A percentile compares a stretch with the other conserved stretches of the same genome.
These are phyloP conservation scores for Catocala fraxini DNA, from an alignment of 2,888 invertebrate species.

Conservation along the genomic window DNA sequence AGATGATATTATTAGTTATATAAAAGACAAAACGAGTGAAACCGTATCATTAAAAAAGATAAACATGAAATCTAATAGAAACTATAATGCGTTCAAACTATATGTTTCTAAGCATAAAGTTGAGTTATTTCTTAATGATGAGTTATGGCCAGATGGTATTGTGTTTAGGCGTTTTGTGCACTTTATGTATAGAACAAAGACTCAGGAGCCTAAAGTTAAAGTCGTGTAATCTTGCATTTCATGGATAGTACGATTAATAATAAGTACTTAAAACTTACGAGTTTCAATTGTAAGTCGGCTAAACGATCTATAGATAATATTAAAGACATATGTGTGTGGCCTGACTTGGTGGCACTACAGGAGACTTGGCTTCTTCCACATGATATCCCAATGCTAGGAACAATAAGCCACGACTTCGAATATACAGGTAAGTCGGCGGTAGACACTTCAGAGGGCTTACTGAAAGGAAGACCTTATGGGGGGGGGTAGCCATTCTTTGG, in stretches of 20 bases:
- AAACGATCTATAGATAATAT: too few species aligned
- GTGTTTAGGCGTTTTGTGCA: conserved; percentile 12
- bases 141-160: conserved; percentile 15
- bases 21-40: conserved; percentile 15
- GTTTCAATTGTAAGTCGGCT: neutral
- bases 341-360: conserved; percentile 5
- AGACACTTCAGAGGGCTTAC: conserved; percentile 10
- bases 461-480: conserved; percentile 14
- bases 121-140: conserved; percentile 8
- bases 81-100: conserved; percentile 9
- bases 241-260: neutral
- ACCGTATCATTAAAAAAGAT: conserved; percentile 9
- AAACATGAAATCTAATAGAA: conserved; percentile 4
- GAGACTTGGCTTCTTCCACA: conserved; percentile 10
- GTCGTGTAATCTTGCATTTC: neutral
- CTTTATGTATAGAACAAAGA: conserved; percentile 9
- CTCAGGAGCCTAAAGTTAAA: conserved; percentile 1
- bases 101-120: conserved; percentile 8
- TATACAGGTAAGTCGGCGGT: conserved; percentile 10
- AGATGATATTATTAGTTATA: conserved; percentile 15
- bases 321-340: conserved; percentile 1
- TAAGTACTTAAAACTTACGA: neutral
- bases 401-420: conserved; percentile 2
- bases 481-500: too few species aligned
- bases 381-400: conserved; percentile 11